Base-by-base conservation (phyloP, 1,140 invertebrate genomes). In the Arion vulgaris region DNA sequence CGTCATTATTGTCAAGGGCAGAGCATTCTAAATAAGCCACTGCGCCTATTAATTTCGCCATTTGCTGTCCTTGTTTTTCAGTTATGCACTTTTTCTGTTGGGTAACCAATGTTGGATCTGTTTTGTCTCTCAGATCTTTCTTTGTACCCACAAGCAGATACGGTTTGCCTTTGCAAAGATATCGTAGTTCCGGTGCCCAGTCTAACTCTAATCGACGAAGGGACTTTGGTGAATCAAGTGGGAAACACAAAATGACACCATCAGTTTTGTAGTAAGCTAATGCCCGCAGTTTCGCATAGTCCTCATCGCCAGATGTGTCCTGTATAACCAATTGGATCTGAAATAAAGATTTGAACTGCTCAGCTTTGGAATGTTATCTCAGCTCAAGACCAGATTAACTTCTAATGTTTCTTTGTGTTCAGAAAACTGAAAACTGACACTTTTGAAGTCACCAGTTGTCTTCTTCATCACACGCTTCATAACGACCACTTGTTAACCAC, bases 81-180 rank as follows among this genome's bases (percentile, higher is more conserved):
- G 71, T 73, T 2, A 73, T 73, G 26, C 4, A 73, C 5, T 17
- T 49, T 66, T 2, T 17, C 9, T 66, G n/a, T 7, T 5, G 28
- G 19, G 7, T 5, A n/a, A 2, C 36, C 26, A n/a, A 13, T 11
- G 4, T 71, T 32, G 9, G 32, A 28, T n/a, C 38, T 15, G 5
- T 26, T 41, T 39, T 26, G 19, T 41, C 71, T 11, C 71, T 26
- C 4, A 73, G 36, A 38, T 73, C 71, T 23, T 26, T 41, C 41
- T 73, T 73, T 39, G 71, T 73, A 4, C 71, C 71, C 7, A 73
- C 71, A n/a, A 73, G 71, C 11, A 73, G n/a, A 32, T n/a, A 73
- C 1, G 71, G 71, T 34, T n/a, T 73, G 1, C 41, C 32, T 26
- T 73, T 39, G 26, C 38, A 39, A 39, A 73, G 71, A 41, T 73